These are phyloP conservation scores for Crenuchus spilurus DNA, from an alignment of 2,797 vertebrate genomes.

Conservation along the genomic window DNA sequence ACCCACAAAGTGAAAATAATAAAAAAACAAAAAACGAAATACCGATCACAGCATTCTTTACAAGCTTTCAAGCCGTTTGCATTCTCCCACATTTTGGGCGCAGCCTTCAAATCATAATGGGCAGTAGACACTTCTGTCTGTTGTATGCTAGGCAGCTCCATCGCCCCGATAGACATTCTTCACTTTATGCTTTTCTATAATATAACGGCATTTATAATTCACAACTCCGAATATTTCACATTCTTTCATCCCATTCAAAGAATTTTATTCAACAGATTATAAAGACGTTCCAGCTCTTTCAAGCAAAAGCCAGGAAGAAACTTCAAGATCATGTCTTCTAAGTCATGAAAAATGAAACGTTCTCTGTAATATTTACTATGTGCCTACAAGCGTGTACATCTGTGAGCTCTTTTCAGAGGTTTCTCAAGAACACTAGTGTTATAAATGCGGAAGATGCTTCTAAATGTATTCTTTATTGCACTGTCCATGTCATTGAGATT, in stretches of 20 bases:
- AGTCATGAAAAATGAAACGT: constrained; percentile 7
- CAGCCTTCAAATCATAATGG: constrained; percentile 13
- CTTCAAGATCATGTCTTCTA: constrained; percentile 10
- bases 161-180: background rate
- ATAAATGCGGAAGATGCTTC: background rate
- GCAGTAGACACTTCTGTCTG: background rate
- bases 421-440: background rate
- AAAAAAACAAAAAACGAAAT: background rate
- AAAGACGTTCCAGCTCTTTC: constrained; percentile 11
- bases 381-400: background rate
- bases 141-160: background rate
- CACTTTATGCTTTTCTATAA: background rate
- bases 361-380: constrained; percentile 19
- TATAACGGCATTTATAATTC: background rate
- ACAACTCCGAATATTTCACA: background rate
- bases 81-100: background rate
- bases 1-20: background rate
- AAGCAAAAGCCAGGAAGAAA: background rate
- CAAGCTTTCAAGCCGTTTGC: background rate
- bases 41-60: background rate
- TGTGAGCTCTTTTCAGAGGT: background rate
- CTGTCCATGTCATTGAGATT: background rate
- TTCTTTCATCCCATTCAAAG: background rate
- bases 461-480: background rate
- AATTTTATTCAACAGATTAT: constrained; percentile 2